These are phyloP conservation scores for Stomorhina lunata DNA, from an alignment of 2,888 invertebrate genomes.

Conservation along the genomic window DNA sequence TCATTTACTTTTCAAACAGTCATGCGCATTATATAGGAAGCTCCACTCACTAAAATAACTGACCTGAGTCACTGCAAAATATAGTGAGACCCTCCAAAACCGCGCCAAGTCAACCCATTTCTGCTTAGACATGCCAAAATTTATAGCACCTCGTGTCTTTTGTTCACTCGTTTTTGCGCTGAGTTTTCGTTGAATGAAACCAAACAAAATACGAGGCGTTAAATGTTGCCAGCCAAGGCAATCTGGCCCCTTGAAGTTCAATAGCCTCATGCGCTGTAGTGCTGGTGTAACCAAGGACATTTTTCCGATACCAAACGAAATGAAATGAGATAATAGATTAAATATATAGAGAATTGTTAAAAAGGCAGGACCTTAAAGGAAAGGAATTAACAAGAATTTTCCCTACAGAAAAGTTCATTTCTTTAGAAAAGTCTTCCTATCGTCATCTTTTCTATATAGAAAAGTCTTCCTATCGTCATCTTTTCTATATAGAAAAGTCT, in stretches of 20 bases:
- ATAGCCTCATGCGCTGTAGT: conserved; percentile 70
- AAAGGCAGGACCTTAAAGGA: not conserved
- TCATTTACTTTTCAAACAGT: not conserved
- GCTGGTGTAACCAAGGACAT: conserved; percentile 72
- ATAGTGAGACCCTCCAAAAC: conserved; percentile 45
- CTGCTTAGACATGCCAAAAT: not conserved
- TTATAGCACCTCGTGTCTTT: not conserved
- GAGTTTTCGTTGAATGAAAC: conserved; percentile 21
- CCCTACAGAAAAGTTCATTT: too few relatives aligned
- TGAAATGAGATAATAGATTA: conserved; percentile 11
- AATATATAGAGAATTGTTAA: not conserved
- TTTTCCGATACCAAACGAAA: conserved; percentile 46
- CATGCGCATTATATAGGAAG: conserved; percentile 24
- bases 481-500: too few relatives aligned
- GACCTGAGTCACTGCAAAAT: conserved; percentile 56
- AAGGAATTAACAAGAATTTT: not conserved
- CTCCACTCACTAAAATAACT: conserved; percentile 18
- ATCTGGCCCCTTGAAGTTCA: conserved; percentile 69
- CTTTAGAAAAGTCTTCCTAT: too few relatives aligned
- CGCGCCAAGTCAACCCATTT: not conserved
- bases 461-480: too few relatives aligned
- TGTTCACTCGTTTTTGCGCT: not conserved
- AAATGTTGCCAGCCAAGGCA: conserved; percentile 68
- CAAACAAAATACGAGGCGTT: conserved; percentile 31
- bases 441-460: not conserved